Conservation (phyloP, 1,140 invertebrate species). For the Galleria mellonella region DNA sequence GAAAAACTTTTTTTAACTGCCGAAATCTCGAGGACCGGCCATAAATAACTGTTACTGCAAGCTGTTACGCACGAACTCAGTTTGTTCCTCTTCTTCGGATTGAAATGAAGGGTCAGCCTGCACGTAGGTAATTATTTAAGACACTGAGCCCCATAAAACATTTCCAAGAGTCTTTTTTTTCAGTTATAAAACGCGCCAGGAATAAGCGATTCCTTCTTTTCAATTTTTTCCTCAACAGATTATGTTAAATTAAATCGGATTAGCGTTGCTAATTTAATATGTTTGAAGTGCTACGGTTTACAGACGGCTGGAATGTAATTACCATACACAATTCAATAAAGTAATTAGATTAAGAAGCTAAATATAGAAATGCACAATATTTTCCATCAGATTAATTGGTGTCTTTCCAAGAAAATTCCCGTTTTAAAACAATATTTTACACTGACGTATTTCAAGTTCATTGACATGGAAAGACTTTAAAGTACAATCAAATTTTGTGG, state of each 20-base stretch:
- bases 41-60: conserved; percentile 62
- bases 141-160: conserved; percentile 19
- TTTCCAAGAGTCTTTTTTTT: conserved; percentile 27
- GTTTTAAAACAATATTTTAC: too few relatives aligned
- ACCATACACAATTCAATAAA: too few relatives aligned
- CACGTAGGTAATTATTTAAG: conserved; percentile 61
- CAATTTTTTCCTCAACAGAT: conserved; percentile 12
- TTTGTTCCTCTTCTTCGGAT: conserved; percentile 15
- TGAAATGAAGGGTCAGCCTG: conserved; percentile 38
- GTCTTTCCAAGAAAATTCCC: too few relatives aligned
- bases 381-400: too few relatives aligned
- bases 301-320: too few relatives aligned
- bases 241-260: conserved; percentile 12
- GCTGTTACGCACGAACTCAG: conserved; percentile 54
- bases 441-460: too few relatives aligned
- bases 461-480: too few relatives aligned
- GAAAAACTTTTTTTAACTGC: conserved; percentile 58
- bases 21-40: conserved; percentile 43
- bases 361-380: too few relatives aligned
- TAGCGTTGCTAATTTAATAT: conserved; percentile 13
- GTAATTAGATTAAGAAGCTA: too few relatives aligned
- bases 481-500: too few relatives aligned
- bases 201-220: conserved; percentile 17
- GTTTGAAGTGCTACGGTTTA: conserved; percentile 9
- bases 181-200: conserved; percentile 31